Evolutionary conservation across 2,113 vertebrate species (phyloP), one percentile per base, ranked within the genome.

Genomic region (Telmatochromis sp.): DNA sequence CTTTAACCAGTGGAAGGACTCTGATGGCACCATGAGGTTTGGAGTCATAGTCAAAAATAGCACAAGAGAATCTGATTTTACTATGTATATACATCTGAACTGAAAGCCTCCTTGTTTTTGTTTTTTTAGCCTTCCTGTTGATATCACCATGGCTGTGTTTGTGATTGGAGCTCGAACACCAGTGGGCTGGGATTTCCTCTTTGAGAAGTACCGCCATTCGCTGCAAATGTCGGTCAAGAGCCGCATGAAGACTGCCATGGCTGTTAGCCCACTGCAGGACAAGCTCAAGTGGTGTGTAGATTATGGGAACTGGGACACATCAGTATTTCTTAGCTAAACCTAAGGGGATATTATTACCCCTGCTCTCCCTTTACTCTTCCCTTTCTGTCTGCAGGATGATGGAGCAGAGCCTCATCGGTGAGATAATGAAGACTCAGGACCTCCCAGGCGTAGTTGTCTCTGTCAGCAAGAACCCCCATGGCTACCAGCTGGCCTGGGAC

Each of bases 121-220:
- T 19, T 31, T 55, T 54, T 57, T 12, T 26, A 99, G 98, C 40
- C 95, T 98, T 75, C 97, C 98, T 9, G 94, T 83, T 1, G 98
- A 98, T 6, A 85, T 98, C 91, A 97, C 96, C n/a, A 14, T 96
- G 88, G 97, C 97, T 0, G 97, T 98, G 91, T 98, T 97, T 85
- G 57, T 95, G 4, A 93, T 97, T 2, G 98, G 97, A 4, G 97
- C 96, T 31, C 97, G 96, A 70, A 96, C 95, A 2, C 79, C 94
- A 0, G 96, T 97, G 45, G 98, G 97, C 13, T 98, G 97, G 98
- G 96, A 98, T 83, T 98, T 98, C 94, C 95, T 99, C 45, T 97
- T 97, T 55, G 96, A 96, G 87, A 97, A 97, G 85, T 98, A 98
- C 91, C 94, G 94, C 26, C 90, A 91, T 2, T 97, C 96, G 0